These are phyloP conservation scores for Mola mola DNA, from an alignment of 2,113 vertebrate species.

Conservation along the genomic window DNA sequence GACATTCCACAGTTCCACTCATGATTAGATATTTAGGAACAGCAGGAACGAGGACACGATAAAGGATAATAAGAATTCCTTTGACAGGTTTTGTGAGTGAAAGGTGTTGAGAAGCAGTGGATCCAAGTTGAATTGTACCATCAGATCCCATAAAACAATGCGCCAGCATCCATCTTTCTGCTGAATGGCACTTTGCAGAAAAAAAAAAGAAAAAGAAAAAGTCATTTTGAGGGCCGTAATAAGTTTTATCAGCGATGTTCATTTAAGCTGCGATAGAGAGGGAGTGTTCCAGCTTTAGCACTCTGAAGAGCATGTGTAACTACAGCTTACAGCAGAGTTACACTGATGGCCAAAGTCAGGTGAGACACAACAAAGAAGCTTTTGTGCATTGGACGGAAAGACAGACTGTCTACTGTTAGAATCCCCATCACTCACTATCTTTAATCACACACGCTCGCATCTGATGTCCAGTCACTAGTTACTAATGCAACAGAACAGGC, in stretches of 20 bases:
- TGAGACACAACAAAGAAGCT: slow-evolving; percentile 54
- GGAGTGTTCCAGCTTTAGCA: not conserved
- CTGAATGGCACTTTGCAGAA: no score
- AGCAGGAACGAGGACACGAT: no score
- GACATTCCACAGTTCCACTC: no score
- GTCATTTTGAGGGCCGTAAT: no score
- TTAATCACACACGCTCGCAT: slow-evolving; percentile 44
- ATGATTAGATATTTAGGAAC: no score
- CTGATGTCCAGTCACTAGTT: not conserved
- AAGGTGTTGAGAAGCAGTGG: no score
- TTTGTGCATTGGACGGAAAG: slow-evolving; percentile 27
- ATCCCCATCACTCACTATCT: slow-evolving; percentile 65
- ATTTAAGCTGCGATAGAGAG: not conserved
- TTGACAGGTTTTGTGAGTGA: no score
- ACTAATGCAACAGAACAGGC: not conserved
- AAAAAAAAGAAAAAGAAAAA: no score
- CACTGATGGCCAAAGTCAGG: slow-evolving; percentile 49
- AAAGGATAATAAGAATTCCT: no score
- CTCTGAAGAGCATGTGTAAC: not conserved
- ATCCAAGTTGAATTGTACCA: no score
- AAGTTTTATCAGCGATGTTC: not conserved
- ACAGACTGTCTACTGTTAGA: slow-evolving; percentile 61
- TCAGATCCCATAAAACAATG: no score
- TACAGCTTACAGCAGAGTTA: slow-evolving; percentile 11
- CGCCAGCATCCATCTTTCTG: no score